Percentiles rank a stretch among this genome's conserved stretches.
Evolutionary conservation across 2,888 invertebrate species (phyloP).

Genomic region (Pandemis corylana): DNA sequence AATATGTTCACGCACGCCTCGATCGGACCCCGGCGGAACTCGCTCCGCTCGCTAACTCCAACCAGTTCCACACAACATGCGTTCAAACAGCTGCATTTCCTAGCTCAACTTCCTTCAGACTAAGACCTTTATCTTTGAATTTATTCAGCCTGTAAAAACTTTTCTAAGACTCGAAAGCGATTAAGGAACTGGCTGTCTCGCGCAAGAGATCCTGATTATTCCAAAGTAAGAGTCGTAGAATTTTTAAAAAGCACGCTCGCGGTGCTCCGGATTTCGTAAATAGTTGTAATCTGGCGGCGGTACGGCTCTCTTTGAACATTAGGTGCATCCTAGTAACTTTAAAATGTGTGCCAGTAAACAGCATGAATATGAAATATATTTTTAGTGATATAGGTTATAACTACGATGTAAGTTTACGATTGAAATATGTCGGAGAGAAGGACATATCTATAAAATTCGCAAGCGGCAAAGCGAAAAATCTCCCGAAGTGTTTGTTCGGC

Average conservation of each 20-base stretch:
- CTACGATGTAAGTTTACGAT: constrained; percentile 7
- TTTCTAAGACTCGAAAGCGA: constrained; percentile 42
- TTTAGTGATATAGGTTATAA: not conserved
- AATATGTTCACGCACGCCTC: constrained; percentile 82
- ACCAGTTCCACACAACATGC: constrained; percentile 27
- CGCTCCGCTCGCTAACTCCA: constrained; percentile 55
- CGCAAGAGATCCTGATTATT: constrained; percentile 40
- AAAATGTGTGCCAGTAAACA: not conserved
- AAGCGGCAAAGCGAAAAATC: constrained; percentile 1
- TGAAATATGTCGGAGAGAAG: constrained; percentile 6
- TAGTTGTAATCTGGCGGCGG: constrained; percentile 72
- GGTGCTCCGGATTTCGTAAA: constrained; percentile 67
- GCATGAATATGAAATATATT: not conserved
- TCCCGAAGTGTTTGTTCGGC: constrained; percentile 17
- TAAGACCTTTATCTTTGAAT: constrained; percentile 41
- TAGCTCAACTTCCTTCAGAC: constrained; percentile 36
- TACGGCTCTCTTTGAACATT: not conserved
- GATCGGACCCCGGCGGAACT: constrained; percentile 58
- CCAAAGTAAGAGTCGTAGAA: constrained; percentile 60
- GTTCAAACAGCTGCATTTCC: constrained; percentile 38
- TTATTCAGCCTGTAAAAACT: constrained; percentile 42
- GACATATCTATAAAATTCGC: constrained; percentile 1
- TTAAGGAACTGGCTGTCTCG: constrained; percentile 41
- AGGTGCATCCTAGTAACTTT: not conserved
- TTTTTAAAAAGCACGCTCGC: constrained; percentile 76